Percentiles rank a stretch among this genome's conserved stretches.
Conservation (phyloP, 2,113 vertebrate genomes). For the Dendrocopos noguchii region DNA sequence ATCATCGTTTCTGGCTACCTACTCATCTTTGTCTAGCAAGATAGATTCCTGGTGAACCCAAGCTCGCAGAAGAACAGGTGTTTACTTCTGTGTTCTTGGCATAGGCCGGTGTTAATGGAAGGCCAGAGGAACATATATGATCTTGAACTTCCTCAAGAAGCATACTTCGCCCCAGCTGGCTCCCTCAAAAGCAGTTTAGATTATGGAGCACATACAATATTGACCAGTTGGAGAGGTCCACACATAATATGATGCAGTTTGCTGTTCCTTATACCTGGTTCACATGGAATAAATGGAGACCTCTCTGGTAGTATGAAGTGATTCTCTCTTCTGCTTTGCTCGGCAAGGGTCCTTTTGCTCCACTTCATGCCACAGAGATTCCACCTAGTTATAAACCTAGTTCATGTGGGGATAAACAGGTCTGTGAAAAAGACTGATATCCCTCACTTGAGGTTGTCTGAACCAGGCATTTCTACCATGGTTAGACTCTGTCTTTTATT, state of each 20-base stretch:
- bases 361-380: background rate
- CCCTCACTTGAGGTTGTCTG: background rate
- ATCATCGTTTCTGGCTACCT: background rate
- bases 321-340: background rate
- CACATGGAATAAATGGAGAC: background rate
- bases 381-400: background rate
- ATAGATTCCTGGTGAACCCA: background rate
- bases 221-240: background rate
- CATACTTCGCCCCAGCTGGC: background rate
- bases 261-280: background rate
- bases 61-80: background rate
- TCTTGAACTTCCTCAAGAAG: background rate
- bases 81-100: background rate
- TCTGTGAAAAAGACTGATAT: background rate
- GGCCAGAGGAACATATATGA: background rate
- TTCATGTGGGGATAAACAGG: no score
- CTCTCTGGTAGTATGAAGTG: background rate
- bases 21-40: background rate
- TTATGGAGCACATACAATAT: accelerated
- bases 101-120: background rate
- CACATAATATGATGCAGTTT: background rate
- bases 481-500: background rate
- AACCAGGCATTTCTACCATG: background rate
- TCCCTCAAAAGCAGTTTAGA: background rate
- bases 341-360: background rate